A percentile compares a stretch with the other conserved stretches of the same genome.
These are phyloP conservation scores for Notechis scutatus DNA, from an alignment of 2,113 vertebrate species.

Conservation along the genomic window DNA sequence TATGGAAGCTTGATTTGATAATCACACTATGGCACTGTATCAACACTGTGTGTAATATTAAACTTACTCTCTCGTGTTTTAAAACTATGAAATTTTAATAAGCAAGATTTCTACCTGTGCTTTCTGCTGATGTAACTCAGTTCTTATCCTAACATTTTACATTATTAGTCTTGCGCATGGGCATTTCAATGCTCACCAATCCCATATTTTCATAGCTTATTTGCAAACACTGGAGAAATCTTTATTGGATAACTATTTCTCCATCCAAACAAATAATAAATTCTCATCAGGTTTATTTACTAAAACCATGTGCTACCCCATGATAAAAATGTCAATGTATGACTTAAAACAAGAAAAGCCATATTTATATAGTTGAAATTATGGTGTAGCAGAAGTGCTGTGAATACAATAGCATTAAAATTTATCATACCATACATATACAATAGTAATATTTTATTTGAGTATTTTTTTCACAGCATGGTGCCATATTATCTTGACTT, in stretches of 20 bases:
- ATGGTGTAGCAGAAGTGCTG: not conserved
- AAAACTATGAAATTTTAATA: not conserved
- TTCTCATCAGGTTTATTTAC: not conserved
- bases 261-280: not conserved
- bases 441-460: not conserved
- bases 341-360: not conserved
- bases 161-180: not conserved
- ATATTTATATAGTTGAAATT: not conserved
- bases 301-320: not conserved
- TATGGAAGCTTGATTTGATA: not conserved
- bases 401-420: slow-evolving; percentile 18
- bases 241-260: not conserved
- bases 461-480: slow-evolving; percentile 8
- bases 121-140: not conserved
- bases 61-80: not conserved
- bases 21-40: not conserved
- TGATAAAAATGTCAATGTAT: slow-evolving; percentile 8
- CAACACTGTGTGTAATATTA: not conserved
- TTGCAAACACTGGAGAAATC: not conserved
- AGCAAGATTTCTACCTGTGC: not conserved
- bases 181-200: not conserved
- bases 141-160: not conserved
- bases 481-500: not conserved
- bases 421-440: not conserved
- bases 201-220: not conserved